Percentiles rank a stretch among this genome's conserved stretches.
These are phyloP conservation scores for Agriopis leucophaearia DNA, from an alignment of 2,888 invertebrate genomes.

Conservation along the genomic window DNA sequence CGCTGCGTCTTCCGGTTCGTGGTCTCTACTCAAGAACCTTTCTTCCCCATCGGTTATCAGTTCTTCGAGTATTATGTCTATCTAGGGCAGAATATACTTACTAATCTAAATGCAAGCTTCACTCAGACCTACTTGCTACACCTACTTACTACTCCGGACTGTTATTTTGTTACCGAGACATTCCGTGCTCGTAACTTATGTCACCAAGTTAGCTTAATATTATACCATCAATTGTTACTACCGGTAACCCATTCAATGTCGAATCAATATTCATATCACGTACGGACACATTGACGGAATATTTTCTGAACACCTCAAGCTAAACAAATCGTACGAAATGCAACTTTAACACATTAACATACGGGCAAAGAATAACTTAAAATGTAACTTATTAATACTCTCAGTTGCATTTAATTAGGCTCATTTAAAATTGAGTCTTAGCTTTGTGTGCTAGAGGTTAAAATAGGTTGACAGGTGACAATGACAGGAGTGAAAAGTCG, in stretches of 20 bases:
- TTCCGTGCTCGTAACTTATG: slow-evolving; percentile 33
- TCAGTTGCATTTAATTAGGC: slow-evolving; percentile 48
- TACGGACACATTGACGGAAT: slow-evolving; percentile 38
- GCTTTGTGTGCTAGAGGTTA: slow-evolving; percentile 54
- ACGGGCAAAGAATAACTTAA: slow-evolving; percentile 16
- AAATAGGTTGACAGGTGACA: slow-evolving; percentile 54
- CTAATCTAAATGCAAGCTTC: slow-evolving; percentile 22
- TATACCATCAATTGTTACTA: slow-evolving; percentile 43
- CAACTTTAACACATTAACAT: slow-evolving; percentile 40
- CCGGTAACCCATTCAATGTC: slow-evolving; percentile 38
- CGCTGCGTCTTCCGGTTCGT: too few species aligned
- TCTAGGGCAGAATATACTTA: slow-evolving; percentile 6
- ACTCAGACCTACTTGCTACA: slow-evolving; percentile 18
- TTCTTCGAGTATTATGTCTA: too few species aligned
- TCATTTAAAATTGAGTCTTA: slow-evolving; percentile 50
- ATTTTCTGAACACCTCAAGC: slow-evolving; percentile 21
- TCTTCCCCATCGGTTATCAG: too few species aligned
- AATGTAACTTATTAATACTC: slow-evolving; percentile 47
- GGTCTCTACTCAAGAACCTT: too few species aligned
- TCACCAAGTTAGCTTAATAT: slow-evolving; percentile 33
- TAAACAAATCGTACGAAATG: slow-evolving; percentile 25
- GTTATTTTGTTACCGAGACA: slow-evolving; percentile 25
- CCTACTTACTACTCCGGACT: slow-evolving; percentile 17
- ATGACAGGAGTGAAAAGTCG: slow-evolving; percentile 53
- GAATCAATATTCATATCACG: slow-evolving; percentile 44